Percentiles rank a stretch among this genome's conserved stretches.
These are phyloP conservation scores for Zoanthus sociatus DNA, from an alignment of 92 coral and sea anemone species.

Conservation along the genomic window DNA sequence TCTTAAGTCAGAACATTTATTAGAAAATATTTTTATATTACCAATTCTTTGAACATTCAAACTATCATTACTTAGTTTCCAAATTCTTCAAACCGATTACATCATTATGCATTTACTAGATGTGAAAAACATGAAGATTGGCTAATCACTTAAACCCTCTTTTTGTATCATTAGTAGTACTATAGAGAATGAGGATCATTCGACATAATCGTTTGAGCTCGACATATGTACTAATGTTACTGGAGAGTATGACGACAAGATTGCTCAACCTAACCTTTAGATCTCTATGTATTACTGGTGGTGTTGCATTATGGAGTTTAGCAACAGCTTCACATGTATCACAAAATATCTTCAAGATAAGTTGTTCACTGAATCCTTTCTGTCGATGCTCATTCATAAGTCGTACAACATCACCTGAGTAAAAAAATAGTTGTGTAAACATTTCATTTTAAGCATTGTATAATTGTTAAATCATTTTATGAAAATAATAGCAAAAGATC, in stretches of 20 bases:
- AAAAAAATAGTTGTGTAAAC: not conserved
- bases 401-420: constrained; percentile 96
- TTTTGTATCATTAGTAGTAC: too few relatives aligned
- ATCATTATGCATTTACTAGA: too few relatives aligned
- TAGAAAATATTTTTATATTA: too few relatives aligned
- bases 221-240: not conserved
- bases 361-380: constrained; percentile 85
- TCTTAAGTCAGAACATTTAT: too few relatives aligned
- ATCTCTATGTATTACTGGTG: constrained; percentile 97
- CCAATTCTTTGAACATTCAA: too few relatives aligned
- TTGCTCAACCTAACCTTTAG: constrained; percentile 72
- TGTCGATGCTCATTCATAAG: constrained; percentile 93
- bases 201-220: not conserved
- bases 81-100: too few relatives aligned
- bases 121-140: too few relatives aligned
- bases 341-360: constrained; percentile 85
- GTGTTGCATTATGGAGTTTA: constrained; percentile 84
- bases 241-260: not conserved
- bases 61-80: too few relatives aligned
- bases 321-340: constrained; percentile 98
- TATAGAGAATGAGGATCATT: not conserved
- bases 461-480: not conserved
- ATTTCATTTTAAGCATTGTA: not conserved
- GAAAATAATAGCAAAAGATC: not conserved
- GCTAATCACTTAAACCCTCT: too few relatives aligned